Base-by-base conservation (phyloP, 2,888 invertebrate species). In the Venustoraphidia nigricollis region DNA sequence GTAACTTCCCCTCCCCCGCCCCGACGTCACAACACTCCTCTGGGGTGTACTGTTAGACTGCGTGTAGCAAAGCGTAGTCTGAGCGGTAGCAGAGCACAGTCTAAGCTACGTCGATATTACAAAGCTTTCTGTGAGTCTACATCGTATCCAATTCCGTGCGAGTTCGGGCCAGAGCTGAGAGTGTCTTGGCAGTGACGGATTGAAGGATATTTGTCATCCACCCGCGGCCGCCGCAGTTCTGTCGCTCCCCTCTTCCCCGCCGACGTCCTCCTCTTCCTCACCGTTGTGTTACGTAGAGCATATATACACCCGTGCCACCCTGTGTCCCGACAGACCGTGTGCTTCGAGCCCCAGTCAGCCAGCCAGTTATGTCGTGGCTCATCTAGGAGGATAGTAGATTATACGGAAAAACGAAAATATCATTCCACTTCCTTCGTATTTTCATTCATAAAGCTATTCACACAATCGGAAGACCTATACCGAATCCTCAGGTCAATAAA, bases 121-220 rank as follows among this genome's bases (percentile, higher is more conserved):
- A 66, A 66, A 66, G 66, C 66, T 66, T 66, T 65, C 65, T 65
- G 64, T 66, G 66, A 64, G 65, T 64, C 66, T 65, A 65, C 64
- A 66, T 64, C 65, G 66, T 66, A 68, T 67, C 68, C 68, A 67
- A 67, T 67, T 67, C 67, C 66, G 61, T 64, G 65, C 65, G 45
- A 51, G 47, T 53, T 50, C 51, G 47, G 45, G 46, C 41, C 41
- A 41, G 36, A 40, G 46, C 45, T 65, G 65, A 64, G 51, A 65
- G 63, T 64, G 62, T 62, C 63, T 56, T 66, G 79, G 76, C 79
- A 77, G 73, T 78, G 79, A 79, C 77, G 75, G 73, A 79, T 79
- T 73, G 76, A 66, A 69, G 66, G 65, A 69, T 72, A 78, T 79
- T 78, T 76, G 77, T 79, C 78, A 79, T 79, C 76, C 75, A 73